These are phyloP conservation scores for Drosophila azteca DNA, from an alignment of 1,140 invertebrate species.

Conservation along the genomic window DNA sequence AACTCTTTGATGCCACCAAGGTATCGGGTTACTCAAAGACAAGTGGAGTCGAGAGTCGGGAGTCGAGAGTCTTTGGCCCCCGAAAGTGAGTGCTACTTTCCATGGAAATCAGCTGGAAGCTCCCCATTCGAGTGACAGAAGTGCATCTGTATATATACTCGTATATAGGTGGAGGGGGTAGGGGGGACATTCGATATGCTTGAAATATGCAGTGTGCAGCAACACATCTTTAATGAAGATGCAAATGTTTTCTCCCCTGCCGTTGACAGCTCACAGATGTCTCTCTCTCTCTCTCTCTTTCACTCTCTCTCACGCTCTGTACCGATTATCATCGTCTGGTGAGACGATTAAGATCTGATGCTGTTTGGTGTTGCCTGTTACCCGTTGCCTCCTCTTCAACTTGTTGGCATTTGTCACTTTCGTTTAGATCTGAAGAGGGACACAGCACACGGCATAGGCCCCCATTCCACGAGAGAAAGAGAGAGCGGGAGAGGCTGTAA, in stretches of 20 bases:
- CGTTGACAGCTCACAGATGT: slow-evolving; percentile 65
- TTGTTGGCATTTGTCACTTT: slow-evolving; percentile 76
- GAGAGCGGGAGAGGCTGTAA: slow-evolving; percentile 6
- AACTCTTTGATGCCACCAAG: slow-evolving; percentile 60
- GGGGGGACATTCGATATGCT: slow-evolving; percentile 43
- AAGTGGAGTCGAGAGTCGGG: neutral
- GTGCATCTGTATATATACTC: slow-evolving; percentile 1
- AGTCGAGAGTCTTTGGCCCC: neutral
- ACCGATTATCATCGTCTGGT: slow-evolving; percentile 8
- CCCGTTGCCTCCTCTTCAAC: slow-evolving; percentile 50
- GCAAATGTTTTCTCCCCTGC: slow-evolving; percentile 60
- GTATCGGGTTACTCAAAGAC: slow-evolving; percentile 63
- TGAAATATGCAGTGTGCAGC: slow-evolving; percentile 53
- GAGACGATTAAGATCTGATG: slow-evolving; percentile 63
- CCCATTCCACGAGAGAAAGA: too few species aligned
- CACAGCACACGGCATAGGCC: slow-evolving; percentile 6
- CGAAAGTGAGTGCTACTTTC: slow-evolving; percentile 14
- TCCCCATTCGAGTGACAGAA: slow-evolving; percentile 7
- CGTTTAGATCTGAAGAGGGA: slow-evolving; percentile 72
- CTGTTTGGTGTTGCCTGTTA: neutral
- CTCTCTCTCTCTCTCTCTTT: neutral
- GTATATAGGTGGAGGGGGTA: too few species aligned
- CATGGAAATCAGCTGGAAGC: slow-evolving; percentile 52
- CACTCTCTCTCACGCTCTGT: slow-evolving; percentile 21
- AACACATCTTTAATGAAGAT: slow-evolving; percentile 66